phyloP scores from a whole-genome alignment of 2,797 vertebrate species.

The Pipistrellus pygmaeus region DNA sequence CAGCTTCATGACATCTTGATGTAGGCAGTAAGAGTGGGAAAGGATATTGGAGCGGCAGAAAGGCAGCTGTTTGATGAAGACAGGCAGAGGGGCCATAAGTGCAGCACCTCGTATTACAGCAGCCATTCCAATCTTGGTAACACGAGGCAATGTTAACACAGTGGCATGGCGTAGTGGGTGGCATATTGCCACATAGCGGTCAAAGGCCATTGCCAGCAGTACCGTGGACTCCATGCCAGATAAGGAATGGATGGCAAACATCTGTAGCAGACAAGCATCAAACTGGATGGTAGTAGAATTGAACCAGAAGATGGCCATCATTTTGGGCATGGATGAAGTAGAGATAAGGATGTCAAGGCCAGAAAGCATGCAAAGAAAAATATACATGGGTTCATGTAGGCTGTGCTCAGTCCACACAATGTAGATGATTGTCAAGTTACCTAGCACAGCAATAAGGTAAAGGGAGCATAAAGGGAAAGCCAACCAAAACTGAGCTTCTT shows the following conservation, averaged over 20 bases:
- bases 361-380: conserved; percentile 84
- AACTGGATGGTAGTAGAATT: conserved; percentile 80
- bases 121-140: conserved; percentile 78
- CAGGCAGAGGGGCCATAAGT: conserved; percentile 80
- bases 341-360: conserved; percentile 79
- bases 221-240: conserved; percentile 87
- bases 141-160: conserved; percentile 84
- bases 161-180: conserved; percentile 87
- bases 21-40: conserved; percentile 82
- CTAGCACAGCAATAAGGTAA: conserved; percentile 78
- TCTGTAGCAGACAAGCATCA: conserved; percentile 82
- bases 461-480: conserved; percentile 79
- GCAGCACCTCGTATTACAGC: conserved; percentile 79
- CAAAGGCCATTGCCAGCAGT: conserved; percentile 90
- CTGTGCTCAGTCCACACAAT: conserved; percentile 76
- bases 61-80: conserved; percentile 75
- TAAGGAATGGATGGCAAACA: conserved; percentile 85
- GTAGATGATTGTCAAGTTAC: conserved; percentile 81
- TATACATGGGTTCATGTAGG: conserved; percentile 82
- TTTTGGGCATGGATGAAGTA: conserved; percentile 82
- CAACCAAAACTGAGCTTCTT: conserved; percentile 82
- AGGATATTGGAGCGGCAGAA: conserved; percentile 80
- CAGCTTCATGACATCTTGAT: conserved; percentile 84
- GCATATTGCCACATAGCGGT: conserved; percentile 91
- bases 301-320: conserved; percentile 84